Evolutionary conservation across 2,888 invertebrate species (phyloP).

Genomic region (Ectemnius continuus): DNA sequence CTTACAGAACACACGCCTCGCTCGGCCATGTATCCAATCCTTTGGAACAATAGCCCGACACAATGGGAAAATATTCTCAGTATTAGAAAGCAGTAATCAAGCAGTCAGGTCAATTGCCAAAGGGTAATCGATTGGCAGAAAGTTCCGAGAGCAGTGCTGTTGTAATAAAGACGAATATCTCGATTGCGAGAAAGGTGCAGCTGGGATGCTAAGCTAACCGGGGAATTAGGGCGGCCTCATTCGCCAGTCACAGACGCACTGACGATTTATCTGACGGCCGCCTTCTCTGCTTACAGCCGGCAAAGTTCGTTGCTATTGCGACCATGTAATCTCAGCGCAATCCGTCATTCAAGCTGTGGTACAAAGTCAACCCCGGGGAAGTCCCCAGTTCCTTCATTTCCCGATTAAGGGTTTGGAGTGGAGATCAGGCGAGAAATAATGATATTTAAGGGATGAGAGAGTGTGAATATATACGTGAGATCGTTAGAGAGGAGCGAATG

Average conservation of each 20-base stretch:
- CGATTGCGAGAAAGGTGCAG: not conserved
- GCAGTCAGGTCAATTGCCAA: too few species aligned
- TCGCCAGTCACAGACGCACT: not conserved
- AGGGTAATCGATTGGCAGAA: not conserved
- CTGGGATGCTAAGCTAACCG: not conserved
- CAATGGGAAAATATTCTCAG: too few species aligned
- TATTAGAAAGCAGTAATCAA: too few species aligned
- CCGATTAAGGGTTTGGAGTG: not conserved
- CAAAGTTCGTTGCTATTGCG: not conserved
- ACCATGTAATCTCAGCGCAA: not conserved
- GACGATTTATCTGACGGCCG: not conserved
- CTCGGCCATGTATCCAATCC: not conserved
- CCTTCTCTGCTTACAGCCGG: not conserved
- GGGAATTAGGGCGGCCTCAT: not conserved
- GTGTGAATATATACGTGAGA: too few species aligned
- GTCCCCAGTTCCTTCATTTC: too few species aligned
- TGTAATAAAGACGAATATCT: not conserved
- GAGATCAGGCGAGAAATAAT: not conserved
- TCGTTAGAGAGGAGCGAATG: too few species aligned
- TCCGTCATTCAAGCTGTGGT: not conserved
- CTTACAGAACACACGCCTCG: not conserved
- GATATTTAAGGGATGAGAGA: too few species aligned
- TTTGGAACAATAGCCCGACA: too few species aligned
- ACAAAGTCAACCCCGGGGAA: not conserved
- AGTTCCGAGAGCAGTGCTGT: not conserved